These are phyloP conservation scores for Chamaea fasciata DNA, from an alignment of 2,113 vertebrate genomes.

Conservation along the genomic window DNA sequence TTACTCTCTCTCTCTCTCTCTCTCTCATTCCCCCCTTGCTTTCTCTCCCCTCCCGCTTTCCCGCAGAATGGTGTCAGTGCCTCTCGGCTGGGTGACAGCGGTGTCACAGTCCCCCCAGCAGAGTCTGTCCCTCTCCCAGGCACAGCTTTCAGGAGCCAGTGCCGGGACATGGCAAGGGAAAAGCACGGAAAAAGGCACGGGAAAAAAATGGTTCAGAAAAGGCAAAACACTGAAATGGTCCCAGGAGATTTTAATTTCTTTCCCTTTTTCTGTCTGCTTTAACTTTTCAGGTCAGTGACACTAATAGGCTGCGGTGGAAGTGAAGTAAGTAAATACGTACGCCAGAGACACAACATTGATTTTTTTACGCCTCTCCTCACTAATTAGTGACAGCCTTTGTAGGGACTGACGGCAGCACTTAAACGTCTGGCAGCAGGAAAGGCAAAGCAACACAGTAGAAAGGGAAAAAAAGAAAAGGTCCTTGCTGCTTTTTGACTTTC, in stretches of 20 bases:
- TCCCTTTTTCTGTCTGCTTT: neutral
- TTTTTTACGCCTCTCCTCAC: neutral
- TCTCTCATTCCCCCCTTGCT: rapidly evolving
- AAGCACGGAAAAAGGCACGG: neutral
- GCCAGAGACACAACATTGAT: neutral
- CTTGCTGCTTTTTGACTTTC: neutral
- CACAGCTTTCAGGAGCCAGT: neutral
- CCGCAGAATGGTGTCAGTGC: neutral
- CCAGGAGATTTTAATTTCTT: neutral
- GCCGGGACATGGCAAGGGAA: neutral
- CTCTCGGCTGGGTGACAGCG: rapidly evolving
- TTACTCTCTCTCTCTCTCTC: too few relatives aligned
- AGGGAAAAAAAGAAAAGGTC: neutral
- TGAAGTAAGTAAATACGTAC: neutral
- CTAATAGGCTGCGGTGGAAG: neutral
- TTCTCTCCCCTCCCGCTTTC: too few relatives aligned
- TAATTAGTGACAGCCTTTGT: neutral
- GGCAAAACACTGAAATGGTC: neutral
- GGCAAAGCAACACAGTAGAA: neutral
- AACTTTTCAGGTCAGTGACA: neutral
- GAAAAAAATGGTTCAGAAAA: neutral
- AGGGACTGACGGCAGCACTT: neutral
- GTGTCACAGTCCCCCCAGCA: neutral
- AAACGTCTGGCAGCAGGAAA: neutral
- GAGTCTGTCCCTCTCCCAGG: neutral